Conservation (phyloP, 2,113 vertebrate species). For the Chrysochloris asiatica region DNA sequence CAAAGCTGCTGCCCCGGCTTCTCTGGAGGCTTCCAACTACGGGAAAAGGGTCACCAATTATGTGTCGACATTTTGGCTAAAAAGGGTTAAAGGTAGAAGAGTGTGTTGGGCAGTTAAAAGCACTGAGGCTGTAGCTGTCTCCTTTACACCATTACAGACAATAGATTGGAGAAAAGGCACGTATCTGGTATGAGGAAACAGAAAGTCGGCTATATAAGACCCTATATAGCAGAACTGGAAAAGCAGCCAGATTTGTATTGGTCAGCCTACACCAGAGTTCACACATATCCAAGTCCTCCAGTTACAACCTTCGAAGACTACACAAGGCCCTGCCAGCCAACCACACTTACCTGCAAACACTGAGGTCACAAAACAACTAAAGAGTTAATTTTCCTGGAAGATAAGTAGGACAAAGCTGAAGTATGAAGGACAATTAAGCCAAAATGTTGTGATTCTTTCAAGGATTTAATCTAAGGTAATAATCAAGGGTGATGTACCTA, state of each 20-base stretch:
- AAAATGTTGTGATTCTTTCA: not conserved
- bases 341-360: rapidly evolving
- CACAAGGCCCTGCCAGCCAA: not conserved
- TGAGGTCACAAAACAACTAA: not conserved
- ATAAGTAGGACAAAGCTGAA: not conserved
- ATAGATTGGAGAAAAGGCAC: not conserved
- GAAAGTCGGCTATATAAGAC: too few species aligned
- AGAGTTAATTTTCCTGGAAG: not conserved
- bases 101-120: not conserved
- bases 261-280: not conserved
- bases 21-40: slow-evolving; percentile 84
- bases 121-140: not conserved
- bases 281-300: rapidly evolving
- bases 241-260: too few species aligned
- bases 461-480: not conserved
- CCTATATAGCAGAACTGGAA: not conserved
- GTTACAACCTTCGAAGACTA: not conserved
- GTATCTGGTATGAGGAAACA: not conserved
- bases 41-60: not conserved
- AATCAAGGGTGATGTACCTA: not conserved
- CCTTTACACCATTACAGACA: not conserved
- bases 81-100: not conserved
- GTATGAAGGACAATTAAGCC: not conserved
- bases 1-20: slow-evolving; percentile 79
- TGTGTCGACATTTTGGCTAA: too few species aligned